A percentile compares a stretch with the other conserved stretches of the same genome.
These are phyloP conservation scores for Callithrix jacchus DNA, from an alignment of 2,113 vertebrate genomes.

Conservation along the genomic window DNA sequence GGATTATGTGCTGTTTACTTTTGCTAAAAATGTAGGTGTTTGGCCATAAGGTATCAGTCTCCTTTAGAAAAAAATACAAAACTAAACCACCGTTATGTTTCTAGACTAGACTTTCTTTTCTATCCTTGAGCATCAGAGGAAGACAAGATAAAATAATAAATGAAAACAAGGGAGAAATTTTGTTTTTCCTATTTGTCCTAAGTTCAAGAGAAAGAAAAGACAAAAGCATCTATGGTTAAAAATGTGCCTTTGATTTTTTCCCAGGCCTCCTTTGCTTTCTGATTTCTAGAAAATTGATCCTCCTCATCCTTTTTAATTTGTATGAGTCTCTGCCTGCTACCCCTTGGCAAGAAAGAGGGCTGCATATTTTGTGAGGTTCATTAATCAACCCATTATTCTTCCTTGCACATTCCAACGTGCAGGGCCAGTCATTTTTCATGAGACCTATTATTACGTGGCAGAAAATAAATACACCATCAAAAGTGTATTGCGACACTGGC, in stretches of 20 bases:
- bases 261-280: not conserved
- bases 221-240: not conserved
- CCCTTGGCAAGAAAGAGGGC: not conserved
- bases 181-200: not conserved
- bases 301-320: not conserved
- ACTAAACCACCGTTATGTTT: not conserved
- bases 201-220: not conserved
- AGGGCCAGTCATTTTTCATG: constrained; percentile 28
- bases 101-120: not conserved
- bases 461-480: constrained; percentile 47
- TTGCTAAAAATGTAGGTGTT: not conserved
- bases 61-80: not conserved
- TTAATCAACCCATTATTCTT: not conserved
- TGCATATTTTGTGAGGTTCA: not conserved
- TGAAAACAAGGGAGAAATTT: accelerated
- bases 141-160: accelerated
- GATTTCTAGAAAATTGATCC: not conserved
- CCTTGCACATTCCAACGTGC: accelerated
- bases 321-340: accelerated
- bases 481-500: not conserved
- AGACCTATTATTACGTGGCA: constrained; percentile 41
- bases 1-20: constrained; percentile 29
- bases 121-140: not conserved
- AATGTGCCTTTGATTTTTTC: not conserved
- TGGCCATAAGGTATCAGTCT: not conserved